These are phyloP conservation scores for Dicyrtoma fusca DNA, from an alignment of 2,888 invertebrate genomes.

Conservation along the genomic window DNA sequence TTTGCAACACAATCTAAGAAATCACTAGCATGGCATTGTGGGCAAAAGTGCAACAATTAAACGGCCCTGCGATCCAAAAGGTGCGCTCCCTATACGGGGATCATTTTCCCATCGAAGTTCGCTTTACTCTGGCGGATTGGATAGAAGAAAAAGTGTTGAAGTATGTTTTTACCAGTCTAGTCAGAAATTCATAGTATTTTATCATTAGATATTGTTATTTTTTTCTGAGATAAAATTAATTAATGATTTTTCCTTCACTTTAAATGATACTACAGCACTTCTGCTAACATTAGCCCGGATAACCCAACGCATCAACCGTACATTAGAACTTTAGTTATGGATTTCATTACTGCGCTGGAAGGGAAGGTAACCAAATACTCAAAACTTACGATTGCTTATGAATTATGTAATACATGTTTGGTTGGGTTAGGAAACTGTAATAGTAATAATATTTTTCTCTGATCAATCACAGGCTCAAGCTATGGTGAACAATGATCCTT, in stretches of 20 bases:
- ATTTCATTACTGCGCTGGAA: conserved; percentile 76
- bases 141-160: conserved; percentile 70
- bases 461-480: conserved; percentile 57
- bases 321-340: conserved; percentile 66
- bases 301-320: conserved; percentile 71
- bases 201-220: too few relatives aligned
- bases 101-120: conserved; percentile 89
- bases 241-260: not conserved
- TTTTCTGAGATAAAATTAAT: too few relatives aligned
- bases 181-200: not conserved
- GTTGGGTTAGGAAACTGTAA: too few relatives aligned
- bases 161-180: not conserved
- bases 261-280: conserved; percentile 56
- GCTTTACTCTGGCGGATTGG: conserved; percentile 87
- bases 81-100: conserved; percentile 85
- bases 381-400: too few relatives aligned
- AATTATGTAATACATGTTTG: too few relatives aligned
- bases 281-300: conserved; percentile 70
- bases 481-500: conserved; percentile 68
- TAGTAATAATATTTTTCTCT: too few relatives aligned
- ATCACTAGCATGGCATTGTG: conserved; percentile 72
- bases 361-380: conserved; percentile 67
- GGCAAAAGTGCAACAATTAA: conserved; percentile 80
- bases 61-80: conserved; percentile 76
- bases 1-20: too few relatives aligned